These are phyloP conservation scores for Chunga burmeisteri DNA, from an alignment of 2,113 vertebrate genomes.

Conservation along the genomic window DNA sequence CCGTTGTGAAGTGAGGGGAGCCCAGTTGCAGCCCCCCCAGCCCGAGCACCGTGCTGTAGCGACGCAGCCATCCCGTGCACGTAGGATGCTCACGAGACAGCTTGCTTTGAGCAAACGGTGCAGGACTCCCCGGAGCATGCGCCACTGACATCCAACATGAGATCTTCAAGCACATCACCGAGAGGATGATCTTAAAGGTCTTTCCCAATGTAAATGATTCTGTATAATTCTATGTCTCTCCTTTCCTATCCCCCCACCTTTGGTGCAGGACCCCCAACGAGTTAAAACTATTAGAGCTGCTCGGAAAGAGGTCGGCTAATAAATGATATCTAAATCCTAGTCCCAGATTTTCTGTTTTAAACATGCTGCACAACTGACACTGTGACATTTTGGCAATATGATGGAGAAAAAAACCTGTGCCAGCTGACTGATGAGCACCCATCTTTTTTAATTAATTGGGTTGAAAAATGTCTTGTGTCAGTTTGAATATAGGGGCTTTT, in stretches of 20 bases:
- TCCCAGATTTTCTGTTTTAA: slow-evolving; percentile 68
- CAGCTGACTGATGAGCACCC: slow-evolving; percentile 67
- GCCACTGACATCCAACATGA: neutral
- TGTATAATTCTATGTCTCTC: neutral
- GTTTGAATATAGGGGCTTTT: slow-evolving; percentile 46
- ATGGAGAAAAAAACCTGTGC: slow-evolving; percentile 44
- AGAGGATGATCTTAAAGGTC: neutral
- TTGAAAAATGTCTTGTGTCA: slow-evolving; percentile 64
- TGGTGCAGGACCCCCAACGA: neutral
- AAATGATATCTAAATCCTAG: slow-evolving; percentile 47
- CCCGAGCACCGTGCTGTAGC: neutral
- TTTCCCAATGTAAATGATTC: neutral
- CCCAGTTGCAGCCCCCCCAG: fast-evolving
- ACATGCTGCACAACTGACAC: slow-evolving; percentile 63
- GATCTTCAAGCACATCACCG: fast-evolving
- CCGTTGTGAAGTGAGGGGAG: neutral
- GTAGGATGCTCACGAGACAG: neutral
- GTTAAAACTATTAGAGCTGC: slow-evolving; percentile 48
- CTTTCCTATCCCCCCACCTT: neutral
- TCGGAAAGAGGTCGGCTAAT: slow-evolving; percentile 47
- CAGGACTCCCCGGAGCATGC: fast-evolving
- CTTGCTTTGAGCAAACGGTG: neutral
- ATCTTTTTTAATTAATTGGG: slow-evolving; percentile 73
- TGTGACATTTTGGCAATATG: slow-evolving; percentile 72
- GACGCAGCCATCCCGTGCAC: too few species aligned